phyloP scores from a whole-genome alignment of 2,888 invertebrate genomes.

The Sphinx pinastri region DNA sequence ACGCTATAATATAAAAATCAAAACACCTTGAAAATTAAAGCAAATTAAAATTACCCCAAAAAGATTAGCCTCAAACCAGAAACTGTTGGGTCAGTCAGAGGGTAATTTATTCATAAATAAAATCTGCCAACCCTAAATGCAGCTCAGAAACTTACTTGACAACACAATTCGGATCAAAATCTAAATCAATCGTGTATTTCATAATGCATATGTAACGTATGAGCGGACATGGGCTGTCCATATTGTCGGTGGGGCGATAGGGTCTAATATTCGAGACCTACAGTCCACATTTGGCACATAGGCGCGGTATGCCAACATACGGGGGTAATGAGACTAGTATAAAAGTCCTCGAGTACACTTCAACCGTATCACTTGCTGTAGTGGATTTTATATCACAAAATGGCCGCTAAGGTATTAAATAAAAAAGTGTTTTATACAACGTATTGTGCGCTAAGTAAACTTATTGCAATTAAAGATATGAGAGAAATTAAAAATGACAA shows the following conservation, averaged over 20 bases:
- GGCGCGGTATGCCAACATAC: conserved; percentile 42
- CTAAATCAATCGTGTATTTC: conserved; percentile 22
- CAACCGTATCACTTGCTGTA: conserved; percentile 74
- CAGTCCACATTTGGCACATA: conserved; percentile 48
- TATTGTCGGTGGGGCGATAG: conserved; percentile 38
- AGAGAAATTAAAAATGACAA: neutral
- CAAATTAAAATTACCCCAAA: neutral
- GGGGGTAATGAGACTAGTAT: conserved; percentile 75
- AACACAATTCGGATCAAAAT: neutral
- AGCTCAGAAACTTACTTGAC: neutral
- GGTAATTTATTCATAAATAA: neutral
- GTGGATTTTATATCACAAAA: conserved; percentile 74
- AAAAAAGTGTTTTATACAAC: conserved; percentile 25
- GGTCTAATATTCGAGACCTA: conserved; percentile 43
- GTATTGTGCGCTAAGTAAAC: neutral
- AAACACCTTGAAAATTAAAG: too few species aligned
- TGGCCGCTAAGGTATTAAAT: conserved; percentile 78
- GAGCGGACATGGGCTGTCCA: conserved; percentile 16
- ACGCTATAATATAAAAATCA: neutral
- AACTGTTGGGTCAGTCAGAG: neutral
- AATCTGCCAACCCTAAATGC: neutral
- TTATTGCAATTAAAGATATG: too few species aligned
- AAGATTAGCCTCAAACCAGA: neutral
- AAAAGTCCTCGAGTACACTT: conserved; percentile 66
- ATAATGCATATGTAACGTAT: conserved; percentile 19